These are phyloP conservation scores for Radopholus similis DNA, from an alignment of 1,140 invertebrate genomes.

Conservation along the genomic window DNA sequence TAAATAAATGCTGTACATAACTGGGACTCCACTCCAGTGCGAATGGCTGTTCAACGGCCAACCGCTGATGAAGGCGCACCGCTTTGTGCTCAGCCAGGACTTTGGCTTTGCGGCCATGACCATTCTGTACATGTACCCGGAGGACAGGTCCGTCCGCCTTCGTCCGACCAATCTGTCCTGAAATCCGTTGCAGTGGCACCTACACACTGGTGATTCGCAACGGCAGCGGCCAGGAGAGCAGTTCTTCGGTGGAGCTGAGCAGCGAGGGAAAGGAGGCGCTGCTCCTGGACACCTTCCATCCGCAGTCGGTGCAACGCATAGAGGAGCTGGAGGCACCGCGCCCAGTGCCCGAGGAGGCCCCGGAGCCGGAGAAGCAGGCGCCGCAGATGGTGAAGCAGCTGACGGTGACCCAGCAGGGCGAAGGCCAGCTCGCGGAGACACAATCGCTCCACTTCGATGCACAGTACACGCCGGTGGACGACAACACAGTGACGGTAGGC, in stretches of 20 bases:
- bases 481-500: slow-evolving; percentile 32
- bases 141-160: slow-evolving; percentile 75
- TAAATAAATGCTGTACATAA: not conserved
- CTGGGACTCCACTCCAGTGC: slow-evolving; percentile 35
- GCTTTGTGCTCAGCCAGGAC: slow-evolving; percentile 68
- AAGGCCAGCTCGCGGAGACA: slow-evolving; percentile 49
- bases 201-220: slow-evolving; percentile 64
- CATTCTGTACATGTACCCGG: slow-evolving; percentile 83
- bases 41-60: slow-evolving; percentile 59
- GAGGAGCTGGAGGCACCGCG: slow-evolving; percentile 53
- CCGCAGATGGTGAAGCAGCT: slow-evolving; percentile 50
- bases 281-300: slow-evolving; percentile 58
- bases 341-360: slow-evolving; percentile 41
- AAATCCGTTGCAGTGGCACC: slow-evolving; percentile 46
- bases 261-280: slow-evolving; percentile 41
- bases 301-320: slow-evolving; percentile 46
- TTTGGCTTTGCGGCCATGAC: slow-evolving; percentile 92
- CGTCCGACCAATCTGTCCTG: too few relatives aligned
- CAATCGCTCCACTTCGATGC: slow-evolving; percentile 56
- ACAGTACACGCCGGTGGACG: slow-evolving; percentile 52
- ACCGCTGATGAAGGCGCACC: slow-evolving; percentile 52
- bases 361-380: slow-evolving; percentile 48
- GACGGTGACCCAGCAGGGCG: slow-evolving; percentile 13
- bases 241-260: slow-evolving; percentile 48
- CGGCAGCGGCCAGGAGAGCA: slow-evolving; percentile 61